These are phyloP conservation scores for Sinotaia quadrata DNA, from an alignment of 2,888 invertebrate species.

Conservation along the genomic window DNA sequence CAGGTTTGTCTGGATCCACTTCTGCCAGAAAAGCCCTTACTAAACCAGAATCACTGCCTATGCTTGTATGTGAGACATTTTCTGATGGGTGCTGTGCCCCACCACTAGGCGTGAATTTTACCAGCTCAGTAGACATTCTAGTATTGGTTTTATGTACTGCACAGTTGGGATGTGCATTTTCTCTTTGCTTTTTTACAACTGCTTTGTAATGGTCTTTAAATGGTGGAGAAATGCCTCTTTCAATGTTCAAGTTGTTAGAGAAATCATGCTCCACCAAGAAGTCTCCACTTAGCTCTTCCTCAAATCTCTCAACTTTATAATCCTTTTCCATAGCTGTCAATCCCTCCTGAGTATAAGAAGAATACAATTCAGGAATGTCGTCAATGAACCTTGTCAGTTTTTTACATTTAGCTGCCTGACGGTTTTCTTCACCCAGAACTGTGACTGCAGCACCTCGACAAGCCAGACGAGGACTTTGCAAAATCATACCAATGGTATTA, in stretches of 20 bases:
- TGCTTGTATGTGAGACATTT: constrained; percentile 28
- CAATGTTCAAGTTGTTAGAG: constrained; percentile 71
- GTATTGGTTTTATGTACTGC: neutral
- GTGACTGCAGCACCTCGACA: neutral
- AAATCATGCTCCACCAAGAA: constrained; percentile 79
- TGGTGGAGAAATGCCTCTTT: neutral
- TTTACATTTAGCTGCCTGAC: constrained; percentile 22
- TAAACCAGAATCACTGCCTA: constrained; percentile 27
- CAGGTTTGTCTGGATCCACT: constrained; percentile 59
- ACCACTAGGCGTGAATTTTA: neutral
- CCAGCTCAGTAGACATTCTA: neutral
- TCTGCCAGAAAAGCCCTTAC: constrained; percentile 50
- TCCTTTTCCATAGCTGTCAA: neutral
- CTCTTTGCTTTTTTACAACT: constrained; percentile 7
- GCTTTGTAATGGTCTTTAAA: constrained; percentile 14
- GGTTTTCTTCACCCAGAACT: neutral
- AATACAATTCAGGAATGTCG: constrained; percentile 1
- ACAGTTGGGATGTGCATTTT: neutral
- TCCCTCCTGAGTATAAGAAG: neutral
- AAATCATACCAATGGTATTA: neutral
- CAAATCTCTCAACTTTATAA: neutral
- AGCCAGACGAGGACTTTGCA: constrained; percentile 1
- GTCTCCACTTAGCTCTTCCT: constrained; percentile 70
- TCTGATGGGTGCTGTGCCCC: constrained; percentile 9
- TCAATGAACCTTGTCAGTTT: constrained; percentile 24